Evolutionary conservation across 2,113 vertebrate species (phyloP).

Genomic region (Hippocampus zosterae): DNA sequence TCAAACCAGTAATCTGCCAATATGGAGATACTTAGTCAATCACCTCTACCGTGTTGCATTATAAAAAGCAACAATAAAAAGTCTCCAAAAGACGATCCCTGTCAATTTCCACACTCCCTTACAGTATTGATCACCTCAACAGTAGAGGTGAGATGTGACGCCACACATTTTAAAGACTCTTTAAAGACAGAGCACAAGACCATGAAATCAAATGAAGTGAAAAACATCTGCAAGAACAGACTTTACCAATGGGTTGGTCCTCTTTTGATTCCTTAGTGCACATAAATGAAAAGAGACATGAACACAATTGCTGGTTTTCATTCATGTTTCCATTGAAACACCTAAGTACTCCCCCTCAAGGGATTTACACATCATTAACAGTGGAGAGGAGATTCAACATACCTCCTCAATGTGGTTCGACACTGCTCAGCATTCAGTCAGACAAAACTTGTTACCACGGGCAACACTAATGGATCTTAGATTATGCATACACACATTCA

Average conservation of each 20-base stretch:
- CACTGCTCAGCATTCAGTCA: not conserved
- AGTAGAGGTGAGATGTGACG: conserved; percentile 28
- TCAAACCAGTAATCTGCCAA: too few species aligned
- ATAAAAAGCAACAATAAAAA: not conserved
- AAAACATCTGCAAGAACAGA: conserved; percentile 9
- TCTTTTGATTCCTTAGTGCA: not conserved
- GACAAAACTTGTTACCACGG: conserved; percentile 47
- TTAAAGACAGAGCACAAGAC: conserved; percentile 28
- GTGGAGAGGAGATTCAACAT: conserved; percentile 22
- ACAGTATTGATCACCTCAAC: conserved; percentile 7
- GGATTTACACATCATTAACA: conserved; percentile 3
- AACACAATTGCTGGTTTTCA: conserved; percentile 5
- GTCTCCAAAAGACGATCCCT: conserved; percentile 12
- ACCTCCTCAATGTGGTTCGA: conserved; percentile 6
- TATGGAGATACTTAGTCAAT: too few species aligned
- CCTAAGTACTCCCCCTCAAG: conserved; percentile 3
- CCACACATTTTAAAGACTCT: conserved; percentile 37
- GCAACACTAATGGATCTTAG: conserved; percentile 30
- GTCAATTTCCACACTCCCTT: conserved; percentile 10
- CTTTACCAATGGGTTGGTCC: not conserved
- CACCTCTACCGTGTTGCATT: not conserved
- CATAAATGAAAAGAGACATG: conserved; percentile 17
- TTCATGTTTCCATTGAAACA: conserved; percentile 29
- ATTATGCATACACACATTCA: conserved; percentile 21
- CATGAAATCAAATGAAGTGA: conserved; percentile 24